phyloP scores from a whole-genome alignment of 2,888 invertebrate species.

The Antitype chi region DNA sequence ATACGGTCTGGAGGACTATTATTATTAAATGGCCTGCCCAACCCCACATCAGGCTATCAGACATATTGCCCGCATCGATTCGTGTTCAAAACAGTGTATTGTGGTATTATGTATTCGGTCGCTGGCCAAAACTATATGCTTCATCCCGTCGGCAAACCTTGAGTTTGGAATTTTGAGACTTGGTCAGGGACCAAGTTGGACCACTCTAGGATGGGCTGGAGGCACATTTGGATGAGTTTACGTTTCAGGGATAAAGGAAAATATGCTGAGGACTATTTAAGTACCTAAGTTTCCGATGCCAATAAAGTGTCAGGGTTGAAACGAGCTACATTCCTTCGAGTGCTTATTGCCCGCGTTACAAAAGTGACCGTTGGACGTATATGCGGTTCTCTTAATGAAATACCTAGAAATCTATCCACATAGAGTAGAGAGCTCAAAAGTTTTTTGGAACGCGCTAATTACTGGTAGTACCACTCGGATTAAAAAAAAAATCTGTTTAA shows the following conservation, averaged over 20 bases:
- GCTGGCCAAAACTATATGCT: background rate
- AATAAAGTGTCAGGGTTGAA: constrained; percentile 3
- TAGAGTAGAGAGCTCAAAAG: no score
- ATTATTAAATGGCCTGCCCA: background rate
- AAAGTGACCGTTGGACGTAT: background rate
- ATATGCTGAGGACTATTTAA: background rate
- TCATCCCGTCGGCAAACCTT: background rate
- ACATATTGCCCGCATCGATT: no score
- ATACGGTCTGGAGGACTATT: background rate
- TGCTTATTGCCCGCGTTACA: constrained; percentile 9
- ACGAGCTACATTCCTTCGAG: constrained; percentile 3
- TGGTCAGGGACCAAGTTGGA: background rate
- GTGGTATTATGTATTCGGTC: background rate
- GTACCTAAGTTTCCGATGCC: background rate
- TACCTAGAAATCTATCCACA: background rate
- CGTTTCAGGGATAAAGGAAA: background rate
- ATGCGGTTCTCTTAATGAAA: background rate
- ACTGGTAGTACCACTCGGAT: no score
- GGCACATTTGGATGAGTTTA: background rate
- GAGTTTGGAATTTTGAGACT: background rate
- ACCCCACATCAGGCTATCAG: no score
- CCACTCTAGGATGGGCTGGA: background rate
- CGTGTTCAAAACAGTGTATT: background rate
- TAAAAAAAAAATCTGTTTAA: no score
- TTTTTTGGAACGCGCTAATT: no score